Evolutionary conservation across 2,113 vertebrate genomes (phyloP).

Genomic region (Origma solitaria): DNA sequence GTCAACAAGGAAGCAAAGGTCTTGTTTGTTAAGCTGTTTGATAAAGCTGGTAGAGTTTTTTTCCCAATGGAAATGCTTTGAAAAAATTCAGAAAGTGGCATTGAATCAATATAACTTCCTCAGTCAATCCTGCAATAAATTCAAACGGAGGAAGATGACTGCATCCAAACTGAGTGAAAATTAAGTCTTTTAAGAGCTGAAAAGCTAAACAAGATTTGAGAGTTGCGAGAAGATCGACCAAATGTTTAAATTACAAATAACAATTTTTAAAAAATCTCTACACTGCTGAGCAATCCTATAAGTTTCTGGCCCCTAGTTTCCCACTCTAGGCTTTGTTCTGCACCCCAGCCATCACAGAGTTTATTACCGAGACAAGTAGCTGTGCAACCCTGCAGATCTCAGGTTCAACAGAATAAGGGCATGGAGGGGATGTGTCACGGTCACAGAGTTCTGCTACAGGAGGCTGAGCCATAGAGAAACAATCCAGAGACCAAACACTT

Average conservation of each 20-base stretch:
- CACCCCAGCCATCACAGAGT: background rate
- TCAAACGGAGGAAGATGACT: background rate
- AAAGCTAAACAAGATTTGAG: background rate
- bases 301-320: background rate
- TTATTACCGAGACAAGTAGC: background rate
- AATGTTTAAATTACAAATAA: background rate
- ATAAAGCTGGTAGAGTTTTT: background rate
- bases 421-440: background rate
- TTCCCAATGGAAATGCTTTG: background rate
- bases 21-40: background rate
- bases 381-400: background rate
- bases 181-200: background rate
- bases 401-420: background rate
- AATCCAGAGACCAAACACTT: background rate
- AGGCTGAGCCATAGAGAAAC: background rate
- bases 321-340: background rate
- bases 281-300: background rate
- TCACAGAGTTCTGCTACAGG: fast-evolving
- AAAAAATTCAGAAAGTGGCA: background rate
- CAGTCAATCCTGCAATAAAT: background rate
- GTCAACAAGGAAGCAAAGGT: background rate
- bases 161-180: background rate
- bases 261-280: background rate
- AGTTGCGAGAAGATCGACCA: background rate
- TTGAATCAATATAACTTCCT: background rate